Evolutionary conservation across 2,888 invertebrate species (phyloP), one percentile per base, ranked within the genome.

Genomic region (Xestia rhomboidea): DNA sequence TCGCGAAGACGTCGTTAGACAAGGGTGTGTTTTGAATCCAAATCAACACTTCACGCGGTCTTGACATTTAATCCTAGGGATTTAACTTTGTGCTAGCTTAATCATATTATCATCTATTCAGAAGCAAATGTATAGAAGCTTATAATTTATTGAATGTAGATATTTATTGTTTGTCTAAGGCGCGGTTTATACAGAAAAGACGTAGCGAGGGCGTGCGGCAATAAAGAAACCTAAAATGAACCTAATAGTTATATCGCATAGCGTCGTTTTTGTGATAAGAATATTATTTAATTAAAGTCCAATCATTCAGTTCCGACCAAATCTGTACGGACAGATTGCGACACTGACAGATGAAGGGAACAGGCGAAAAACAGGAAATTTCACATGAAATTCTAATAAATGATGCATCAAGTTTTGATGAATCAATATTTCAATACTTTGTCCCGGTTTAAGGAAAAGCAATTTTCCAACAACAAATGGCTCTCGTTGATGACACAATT

Each of bases 1-100:
- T 77, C 77, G 79, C 72, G 81, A 81, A 70, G 79, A 79, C 80
- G 38, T 67, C 60, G 60, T 76, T 84, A 92, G 93, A 93, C 88
- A 87, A 92, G 92, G 93, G 93, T 93, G 67, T 87, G 71, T 87
- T 87, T 83, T 82, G 80, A 75, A 85, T 86, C 75, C 82, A 87
- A 70, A 86, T 85, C 77, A 86, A 81, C 74, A 75, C 78, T 76
- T 74, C 80, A 78, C 60, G 73, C 67, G 68, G 77, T 82, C 79
- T 81, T 44, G 77, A 81, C 70, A 73, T 80, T 60, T 72, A 77
- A 81, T 81, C 63, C 68, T 72, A 68, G 62, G 38, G 72, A 84
- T 84, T 81, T 72, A 63, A 74, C 70, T 69, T 73, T 70, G 77
- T 63, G 5, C 71, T 30, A 34, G 34, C 30, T 70, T 76, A 67